Percentiles rank a stretch among this genome's conserved stretches.
Evolutionary conservation across 2,888 invertebrate genomes (phyloP).

Genomic region (Orthonevra nobilis): DNA sequence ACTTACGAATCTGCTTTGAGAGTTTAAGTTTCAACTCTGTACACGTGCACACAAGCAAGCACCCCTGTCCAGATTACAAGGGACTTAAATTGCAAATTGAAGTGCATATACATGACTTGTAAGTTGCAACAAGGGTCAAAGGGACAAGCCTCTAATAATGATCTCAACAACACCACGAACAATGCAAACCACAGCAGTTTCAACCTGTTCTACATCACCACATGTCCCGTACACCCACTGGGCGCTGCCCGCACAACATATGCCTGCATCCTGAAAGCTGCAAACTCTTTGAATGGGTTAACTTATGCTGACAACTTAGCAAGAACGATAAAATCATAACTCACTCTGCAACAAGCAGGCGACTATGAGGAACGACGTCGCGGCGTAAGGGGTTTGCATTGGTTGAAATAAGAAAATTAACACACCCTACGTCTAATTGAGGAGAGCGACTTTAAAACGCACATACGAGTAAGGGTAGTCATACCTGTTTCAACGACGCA

Average conservation of each 20-base stretch:
- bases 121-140: constrained; percentile 56
- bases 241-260: background rate
- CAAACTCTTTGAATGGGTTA: constrained; percentile 65
- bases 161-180: constrained; percentile 60
- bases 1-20: constrained; percentile 24
- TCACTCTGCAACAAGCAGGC: constrained; percentile 56
- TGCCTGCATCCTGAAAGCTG: constrained; percentile 18
- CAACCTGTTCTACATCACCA: constrained; percentile 27
- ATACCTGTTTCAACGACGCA: constrained; percentile 41
- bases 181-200: constrained; percentile 22
- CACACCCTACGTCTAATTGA: constrained; percentile 56
- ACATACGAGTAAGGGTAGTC: background rate
- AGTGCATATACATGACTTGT: constrained; percentile 53
- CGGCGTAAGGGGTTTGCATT: background rate
- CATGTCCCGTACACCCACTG: constrained; percentile 9
- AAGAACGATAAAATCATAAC: constrained; percentile 69
- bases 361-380: background rate
- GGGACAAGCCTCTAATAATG: constrained; percentile 51
- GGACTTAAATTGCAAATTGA: constrained; percentile 54
- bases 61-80: constrained; percentile 8
- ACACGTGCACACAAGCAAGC: constrained; percentile 6
- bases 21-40: constrained; percentile 4
- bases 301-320: constrained; percentile 71
- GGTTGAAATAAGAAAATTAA: constrained; percentile 52
- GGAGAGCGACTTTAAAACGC: constrained; percentile 30